These are phyloP conservation scores for Grantiella picta DNA, from an alignment of 2,113 vertebrate species.

Conservation along the genomic window DNA sequence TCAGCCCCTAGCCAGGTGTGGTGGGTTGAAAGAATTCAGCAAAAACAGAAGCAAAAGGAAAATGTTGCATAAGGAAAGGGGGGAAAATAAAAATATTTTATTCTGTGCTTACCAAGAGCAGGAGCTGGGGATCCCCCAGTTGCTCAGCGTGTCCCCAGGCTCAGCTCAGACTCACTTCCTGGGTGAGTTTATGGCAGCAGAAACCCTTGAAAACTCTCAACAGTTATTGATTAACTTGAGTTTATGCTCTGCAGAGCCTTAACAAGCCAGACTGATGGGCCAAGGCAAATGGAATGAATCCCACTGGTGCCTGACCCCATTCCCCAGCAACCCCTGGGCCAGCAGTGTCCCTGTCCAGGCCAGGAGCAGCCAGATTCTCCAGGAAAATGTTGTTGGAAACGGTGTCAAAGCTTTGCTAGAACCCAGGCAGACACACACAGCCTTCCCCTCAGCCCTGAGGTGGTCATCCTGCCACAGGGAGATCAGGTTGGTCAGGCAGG, in stretches of 20 bases:
- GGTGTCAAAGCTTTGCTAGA: background rate
- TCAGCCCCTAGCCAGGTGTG: background rate
- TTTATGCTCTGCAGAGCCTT: background rate
- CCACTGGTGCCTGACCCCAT: too few species aligned
- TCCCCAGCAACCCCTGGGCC: background rate
- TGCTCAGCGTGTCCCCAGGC: background rate
- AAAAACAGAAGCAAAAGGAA: background rate
- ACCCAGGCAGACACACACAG: background rate
- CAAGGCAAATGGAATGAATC: background rate
- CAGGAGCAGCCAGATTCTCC: background rate
- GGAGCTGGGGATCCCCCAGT: background rate
- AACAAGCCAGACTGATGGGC: background rate
- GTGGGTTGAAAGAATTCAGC: background rate
- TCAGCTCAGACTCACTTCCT: background rate
- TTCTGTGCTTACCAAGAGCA: background rate
- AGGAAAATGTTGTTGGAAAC: background rate
- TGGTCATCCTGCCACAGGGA: background rate
- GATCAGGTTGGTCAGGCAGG: background rate
- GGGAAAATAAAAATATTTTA: background rate
- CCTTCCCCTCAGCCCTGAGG: background rate
- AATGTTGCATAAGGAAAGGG: background rate
- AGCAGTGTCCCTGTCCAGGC: background rate
- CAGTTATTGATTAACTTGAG: background rate
- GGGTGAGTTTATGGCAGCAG: background rate
- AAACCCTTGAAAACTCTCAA: background rate